Evolutionary conservation across 1,140 invertebrate species (phyloP), one percentile per base, ranked within the genome.

Genomic region (Meloidogyne chitwoodi): DNA sequence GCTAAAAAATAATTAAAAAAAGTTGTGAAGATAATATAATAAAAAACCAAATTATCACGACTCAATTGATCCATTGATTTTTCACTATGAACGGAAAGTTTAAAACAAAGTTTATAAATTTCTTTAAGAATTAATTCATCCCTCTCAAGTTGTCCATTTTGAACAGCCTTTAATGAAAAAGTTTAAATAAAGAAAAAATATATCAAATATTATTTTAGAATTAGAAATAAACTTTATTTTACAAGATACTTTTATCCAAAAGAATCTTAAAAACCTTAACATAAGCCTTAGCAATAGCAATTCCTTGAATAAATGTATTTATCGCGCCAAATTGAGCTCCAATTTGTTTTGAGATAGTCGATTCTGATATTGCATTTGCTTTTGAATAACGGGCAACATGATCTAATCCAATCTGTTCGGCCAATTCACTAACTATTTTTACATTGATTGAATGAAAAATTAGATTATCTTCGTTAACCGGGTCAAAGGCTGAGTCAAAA

Each of bases 351-450:
- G 80, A 82, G 29, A 76, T 41, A 19, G 70, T 81, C 14, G 80
- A 72, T 41, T 81, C 80, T 24, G 62, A 38, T 14, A 26, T 66
- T 22, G 68, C 81, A 61, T 78, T 78, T 11, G 44, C 29, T 22
- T 27, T 66, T 0, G 80, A 83, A 56, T 68, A 83, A 24, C 80
- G 77, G 10, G 80, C 80, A 24, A 81, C 80, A 64, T 81, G 80
- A 67, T 81, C 80, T 5, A 81, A 56, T 38, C 80, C 81, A 34
- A 81, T 81, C 48, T 83, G 81, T 68, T 81, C 80, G 8, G 80
- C 81, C 19, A 48, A 22, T 48, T 81, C 80, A 27, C 76, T 81
- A 14, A 83, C 71, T 27, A 81, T 75, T 63, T 81, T 81, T 0
- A 81, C 67, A 22, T 79, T 80, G 22, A 81, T 68, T 38, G 68